phyloP scores from a whole-genome alignment of 2,797 vertebrate genomes.

The Varecia variegata region DNA sequence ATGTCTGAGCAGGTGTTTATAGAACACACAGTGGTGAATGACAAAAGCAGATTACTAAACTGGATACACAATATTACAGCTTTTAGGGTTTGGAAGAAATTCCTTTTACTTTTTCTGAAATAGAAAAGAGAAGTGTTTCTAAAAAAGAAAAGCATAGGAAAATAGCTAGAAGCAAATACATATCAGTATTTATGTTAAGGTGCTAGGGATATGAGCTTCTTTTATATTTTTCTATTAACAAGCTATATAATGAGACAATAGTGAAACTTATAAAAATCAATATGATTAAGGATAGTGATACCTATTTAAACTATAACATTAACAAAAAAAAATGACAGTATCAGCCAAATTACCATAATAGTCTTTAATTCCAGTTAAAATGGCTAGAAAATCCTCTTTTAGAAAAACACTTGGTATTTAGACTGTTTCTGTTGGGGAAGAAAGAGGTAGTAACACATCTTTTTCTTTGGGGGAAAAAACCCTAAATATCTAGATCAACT shows the following conservation, averaged over 20 bases:
- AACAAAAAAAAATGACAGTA: background rate
- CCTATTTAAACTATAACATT: background rate
- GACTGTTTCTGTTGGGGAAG: background rate
- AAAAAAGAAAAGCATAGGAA: background rate
- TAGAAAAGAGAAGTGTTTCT: background rate
- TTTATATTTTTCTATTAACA: background rate
- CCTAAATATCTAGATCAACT: background rate
- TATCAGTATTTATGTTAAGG: background rate
- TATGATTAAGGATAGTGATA: background rate
- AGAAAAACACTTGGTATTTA: background rate
- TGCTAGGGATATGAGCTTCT: background rate
- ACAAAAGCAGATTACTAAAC: background rate
- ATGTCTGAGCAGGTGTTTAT: background rate
- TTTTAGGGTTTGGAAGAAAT: background rate
- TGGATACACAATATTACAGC: background rate
- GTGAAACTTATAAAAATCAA: background rate
- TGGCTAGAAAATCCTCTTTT: background rate
- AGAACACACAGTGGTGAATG: background rate
- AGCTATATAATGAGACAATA: background rate
- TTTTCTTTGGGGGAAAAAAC: background rate
- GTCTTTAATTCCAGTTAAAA: background rate
- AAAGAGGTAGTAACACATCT: background rate
- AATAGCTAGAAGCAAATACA: background rate
- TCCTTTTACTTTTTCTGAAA: background rate
- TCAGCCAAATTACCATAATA: background rate